Evolutionary conservation across 1,140 invertebrate species (phyloP).

Genomic region (Delia radicum): DNA sequence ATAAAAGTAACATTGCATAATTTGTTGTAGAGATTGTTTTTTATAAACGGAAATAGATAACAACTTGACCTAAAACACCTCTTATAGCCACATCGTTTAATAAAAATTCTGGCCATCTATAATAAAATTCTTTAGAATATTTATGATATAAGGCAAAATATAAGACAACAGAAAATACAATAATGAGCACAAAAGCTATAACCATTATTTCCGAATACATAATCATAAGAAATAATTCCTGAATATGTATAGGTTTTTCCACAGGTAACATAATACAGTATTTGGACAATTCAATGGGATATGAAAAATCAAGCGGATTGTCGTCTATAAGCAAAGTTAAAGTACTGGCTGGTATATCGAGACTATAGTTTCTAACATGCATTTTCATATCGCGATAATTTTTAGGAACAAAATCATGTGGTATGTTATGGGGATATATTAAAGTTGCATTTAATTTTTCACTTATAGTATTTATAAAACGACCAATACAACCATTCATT

Average conservation of each 20-base stretch:
- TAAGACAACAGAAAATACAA: background rate
- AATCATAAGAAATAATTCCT: background rate
- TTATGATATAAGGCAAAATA: background rate
- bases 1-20: background rate
- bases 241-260: background rate
- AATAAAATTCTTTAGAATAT: background rate
- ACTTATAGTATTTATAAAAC: background rate
- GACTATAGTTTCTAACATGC: background rate
- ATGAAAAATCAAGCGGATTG: background rate
- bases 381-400: background rate
- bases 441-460: background rate
- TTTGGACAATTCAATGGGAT: background rate
- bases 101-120: background rate
- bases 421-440: background rate
- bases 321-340: background rate
- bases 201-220: background rate
- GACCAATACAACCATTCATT: too few species aligned
- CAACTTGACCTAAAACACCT: background rate
- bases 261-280: background rate
- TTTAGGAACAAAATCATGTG: background rate
- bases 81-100: background rate
- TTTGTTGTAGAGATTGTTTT: background rate
- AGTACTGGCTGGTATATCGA: background rate
- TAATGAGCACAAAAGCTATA: background rate
- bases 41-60: background rate